Percentiles rank a stretch among this genome's conserved stretches.
Evolutionary conservation across 2,113 vertebrate species (phyloP).

Genomic region (Erpornis zantholeuca): DNA sequence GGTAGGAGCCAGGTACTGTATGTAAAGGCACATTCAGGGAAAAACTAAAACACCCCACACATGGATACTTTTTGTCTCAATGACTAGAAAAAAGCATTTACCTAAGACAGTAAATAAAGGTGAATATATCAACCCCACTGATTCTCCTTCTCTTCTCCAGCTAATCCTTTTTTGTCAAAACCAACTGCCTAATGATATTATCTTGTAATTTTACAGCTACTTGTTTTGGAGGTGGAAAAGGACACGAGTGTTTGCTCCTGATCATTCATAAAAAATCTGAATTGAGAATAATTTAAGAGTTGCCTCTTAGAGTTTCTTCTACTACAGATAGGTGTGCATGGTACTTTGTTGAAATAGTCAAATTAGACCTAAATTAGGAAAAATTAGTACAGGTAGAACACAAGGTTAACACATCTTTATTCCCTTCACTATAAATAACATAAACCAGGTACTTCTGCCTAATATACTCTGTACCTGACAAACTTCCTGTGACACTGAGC

Average conservation of each 20-base stretch:
- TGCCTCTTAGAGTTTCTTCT: background rate
- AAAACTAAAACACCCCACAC: background rate
- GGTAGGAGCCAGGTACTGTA: background rate
- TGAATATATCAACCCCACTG: background rate
- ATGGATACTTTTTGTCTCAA: background rate
- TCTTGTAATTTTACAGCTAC: background rate
- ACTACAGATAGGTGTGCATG: background rate
- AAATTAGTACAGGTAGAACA: background rate
- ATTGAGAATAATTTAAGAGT: background rate
- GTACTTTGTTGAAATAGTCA: background rate
- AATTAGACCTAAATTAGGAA: background rate
- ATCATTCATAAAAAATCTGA: background rate
- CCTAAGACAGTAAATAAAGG: background rate
- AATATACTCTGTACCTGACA: background rate
- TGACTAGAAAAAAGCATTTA: background rate
- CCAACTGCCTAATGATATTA: background rate
- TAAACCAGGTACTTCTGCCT: background rate
- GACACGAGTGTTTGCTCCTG: background rate
- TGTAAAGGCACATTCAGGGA: background rate
- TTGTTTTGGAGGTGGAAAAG: background rate
- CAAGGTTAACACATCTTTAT: background rate
- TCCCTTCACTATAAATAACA: background rate
- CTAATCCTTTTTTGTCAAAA: background rate
- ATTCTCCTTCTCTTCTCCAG: background rate
- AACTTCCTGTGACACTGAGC: background rate